These are phyloP conservation scores for Cettia cetti DNA, from an alignment of 2,113 vertebrate genomes.

Conservation along the genomic window DNA sequence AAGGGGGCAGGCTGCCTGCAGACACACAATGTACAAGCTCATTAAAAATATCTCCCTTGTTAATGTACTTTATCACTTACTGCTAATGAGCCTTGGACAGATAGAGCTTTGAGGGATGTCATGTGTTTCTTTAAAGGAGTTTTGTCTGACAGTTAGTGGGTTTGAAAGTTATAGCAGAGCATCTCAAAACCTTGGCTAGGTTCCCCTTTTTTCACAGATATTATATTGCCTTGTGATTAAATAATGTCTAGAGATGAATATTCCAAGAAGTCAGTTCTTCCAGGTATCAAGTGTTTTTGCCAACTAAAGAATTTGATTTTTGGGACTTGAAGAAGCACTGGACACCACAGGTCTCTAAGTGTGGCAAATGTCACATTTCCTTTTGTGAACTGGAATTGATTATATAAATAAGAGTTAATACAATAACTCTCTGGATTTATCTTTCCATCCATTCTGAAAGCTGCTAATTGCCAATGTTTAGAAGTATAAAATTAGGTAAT, in stretches of 20 bases:
- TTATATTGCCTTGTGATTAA: not conserved
- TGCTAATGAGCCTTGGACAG: not conserved
- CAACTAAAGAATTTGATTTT: not conserved
- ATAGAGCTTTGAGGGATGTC: not conserved
- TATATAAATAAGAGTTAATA: not conserved
- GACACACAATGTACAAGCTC: not conserved
- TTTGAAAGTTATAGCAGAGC: not conserved
- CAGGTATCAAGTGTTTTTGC: not conserved
- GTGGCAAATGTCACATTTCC: not conserved
- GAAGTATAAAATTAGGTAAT: slow-evolving; percentile 8
- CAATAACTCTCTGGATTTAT: not conserved
- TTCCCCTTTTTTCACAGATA: not conserved
- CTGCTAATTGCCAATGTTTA: not conserved
- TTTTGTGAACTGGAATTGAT: not conserved
- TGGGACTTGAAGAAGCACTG: not conserved
- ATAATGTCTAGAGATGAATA: not conserved
- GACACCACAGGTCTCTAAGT: not conserved
- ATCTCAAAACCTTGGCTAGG: not conserved
- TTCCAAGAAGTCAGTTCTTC: not conserved
- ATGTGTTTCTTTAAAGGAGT: not conserved
- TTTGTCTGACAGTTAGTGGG: not conserved
- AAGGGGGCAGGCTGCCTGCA: not conserved
- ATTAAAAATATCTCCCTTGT: not conserved
- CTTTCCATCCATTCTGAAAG: slow-evolving; percentile 1
- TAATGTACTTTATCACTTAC: not conserved